These are phyloP conservation scores for Hemicrepidius hirtus DNA, from an alignment of 2,888 invertebrate genomes.

Conservation along the genomic window DNA sequence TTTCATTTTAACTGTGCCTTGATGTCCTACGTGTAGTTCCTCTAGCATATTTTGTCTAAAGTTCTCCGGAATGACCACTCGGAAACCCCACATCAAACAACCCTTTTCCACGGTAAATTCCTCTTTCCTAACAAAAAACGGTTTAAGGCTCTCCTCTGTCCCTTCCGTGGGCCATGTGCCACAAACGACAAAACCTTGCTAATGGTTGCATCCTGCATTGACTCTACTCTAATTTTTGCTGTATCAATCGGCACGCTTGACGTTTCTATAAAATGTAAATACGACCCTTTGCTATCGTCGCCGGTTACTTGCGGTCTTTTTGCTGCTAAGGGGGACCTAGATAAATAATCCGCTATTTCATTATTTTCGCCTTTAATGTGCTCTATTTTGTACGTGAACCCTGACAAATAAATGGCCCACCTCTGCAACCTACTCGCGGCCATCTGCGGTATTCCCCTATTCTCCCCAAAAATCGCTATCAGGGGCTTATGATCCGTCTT, in stretches of 20 bases:
- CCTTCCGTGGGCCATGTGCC: background rate
- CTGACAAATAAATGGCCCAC: conserved; percentile 13
- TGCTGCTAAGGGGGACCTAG: too few relatives aligned
- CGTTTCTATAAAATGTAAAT: background rate
- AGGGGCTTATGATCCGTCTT: too few relatives aligned
- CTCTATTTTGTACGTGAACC: conserved; percentile 19
- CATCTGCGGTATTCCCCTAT: too few relatives aligned
- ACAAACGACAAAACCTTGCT: background rate
- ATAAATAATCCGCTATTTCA: too few relatives aligned
- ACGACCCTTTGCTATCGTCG: background rate
- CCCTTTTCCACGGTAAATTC: background rate
- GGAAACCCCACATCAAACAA: too few relatives aligned
- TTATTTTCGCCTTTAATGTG: conserved; percentile 23
- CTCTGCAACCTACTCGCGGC: conserved; percentile 13
- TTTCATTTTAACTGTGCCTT: too few relatives aligned
- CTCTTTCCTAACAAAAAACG: background rate
- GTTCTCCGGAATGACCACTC: too few relatives aligned
- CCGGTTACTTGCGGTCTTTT: too few relatives aligned
- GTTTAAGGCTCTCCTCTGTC: background rate
- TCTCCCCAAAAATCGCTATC: too few relatives aligned
- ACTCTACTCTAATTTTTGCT: background rate
- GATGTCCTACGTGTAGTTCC: too few relatives aligned
- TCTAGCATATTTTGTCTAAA: too few relatives aligned
- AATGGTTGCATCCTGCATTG: background rate
- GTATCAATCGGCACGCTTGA: background rate